Evolutionary conservation across 2,888 invertebrate species (phyloP), one percentile per base, ranked within the genome.

Genomic region (Chouioia cunea): DNA sequence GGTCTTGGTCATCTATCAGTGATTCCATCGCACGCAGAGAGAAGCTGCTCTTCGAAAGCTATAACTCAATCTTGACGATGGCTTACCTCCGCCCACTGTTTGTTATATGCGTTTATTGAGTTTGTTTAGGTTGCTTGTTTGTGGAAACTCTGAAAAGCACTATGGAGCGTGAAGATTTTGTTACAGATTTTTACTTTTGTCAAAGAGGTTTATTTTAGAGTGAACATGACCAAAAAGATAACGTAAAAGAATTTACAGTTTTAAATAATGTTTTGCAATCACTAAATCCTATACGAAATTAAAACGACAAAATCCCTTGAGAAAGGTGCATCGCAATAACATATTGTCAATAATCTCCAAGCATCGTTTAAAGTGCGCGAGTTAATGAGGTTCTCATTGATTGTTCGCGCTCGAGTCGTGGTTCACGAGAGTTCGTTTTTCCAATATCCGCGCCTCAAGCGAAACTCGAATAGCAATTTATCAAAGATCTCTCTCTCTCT

Each of bases 61-160:
- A 67, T 59, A 59, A 66, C 44, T 59, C 64, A 66, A 52, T 66
- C 44, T 66, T 53, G 47, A 65, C 22, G 47, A 65, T 65, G 36
- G 15, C 3, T 36, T 36, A 36, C 36, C 36, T 50, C 50, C 50
- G 50, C 50, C 50, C 60, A 60, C 50, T 36, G 36, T 47, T 47
- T 47, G 47, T 36, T 36, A 36, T 58, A 47, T 47, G 23, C n/a
- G 58, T n/a, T 43, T 36, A 36, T 36, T 10, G 36, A 36, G 36
- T 36, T 36, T 36, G 36, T 36, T 36, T 36, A 36, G 36, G 36
- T 36, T 6, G 36, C 6, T 36, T 1, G 27, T 6, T 36, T 36
- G 36, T 12, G 36, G 10, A 12, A 36, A 36, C 6, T 12, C 6
- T 36, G 36, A 12, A 36, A 36, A 36, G 36, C 10, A 1, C 10